Evolutionary conservation across 2,113 vertebrate species (phyloP), one percentile per base, ranked within the genome.

Genomic region (Malurus cyaneus): DNA sequence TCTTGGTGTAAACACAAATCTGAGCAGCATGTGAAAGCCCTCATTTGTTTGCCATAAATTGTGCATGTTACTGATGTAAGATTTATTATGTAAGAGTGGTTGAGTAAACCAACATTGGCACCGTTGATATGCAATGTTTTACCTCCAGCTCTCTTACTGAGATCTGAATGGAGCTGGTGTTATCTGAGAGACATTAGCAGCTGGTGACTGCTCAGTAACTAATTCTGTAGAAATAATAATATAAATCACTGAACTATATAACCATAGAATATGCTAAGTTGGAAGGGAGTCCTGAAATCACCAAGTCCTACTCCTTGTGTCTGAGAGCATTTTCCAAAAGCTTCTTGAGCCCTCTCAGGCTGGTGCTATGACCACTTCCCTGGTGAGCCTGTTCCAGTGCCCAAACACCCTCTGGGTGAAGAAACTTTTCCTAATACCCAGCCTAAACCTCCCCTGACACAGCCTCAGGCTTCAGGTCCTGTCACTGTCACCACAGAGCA

Each of bases 41-140:
- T 80, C 87, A 85, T 95, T 96, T 96, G 77, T 92, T 92, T 94
- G 61, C 85, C 50, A 83, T 96, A 97, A 95, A 94, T 89, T 90
- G 41, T 91, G 24, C 49, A 74, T 79, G 65, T 47, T 96, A 64
- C 67, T 44, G 56, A 64, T 50, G 24, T 34, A 92, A 90, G 88
- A 78, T 95, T 91, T 86, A 91, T 89, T 66, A 74, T 64, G 87
- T 89, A 71, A 92, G 88, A 93, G 85, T n/a, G 29, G 69, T 59
- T 73, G 65, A 74, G 64, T 92, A 76, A 77, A 26, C 34, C 74
- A 83, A 46, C 29, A 17, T 6, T 74, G 76, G 59, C 54, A 53
- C 25, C 1, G 10, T 21, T 57, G 82, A 74, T 60, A 32, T 2
- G 44, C 39, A 88, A 12, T 2, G 2, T 67, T 93, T 54, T 86